phyloP scores from a whole-genome alignment of 2,888 invertebrate genomes.

The Leptinotarsa juncta region DNA sequence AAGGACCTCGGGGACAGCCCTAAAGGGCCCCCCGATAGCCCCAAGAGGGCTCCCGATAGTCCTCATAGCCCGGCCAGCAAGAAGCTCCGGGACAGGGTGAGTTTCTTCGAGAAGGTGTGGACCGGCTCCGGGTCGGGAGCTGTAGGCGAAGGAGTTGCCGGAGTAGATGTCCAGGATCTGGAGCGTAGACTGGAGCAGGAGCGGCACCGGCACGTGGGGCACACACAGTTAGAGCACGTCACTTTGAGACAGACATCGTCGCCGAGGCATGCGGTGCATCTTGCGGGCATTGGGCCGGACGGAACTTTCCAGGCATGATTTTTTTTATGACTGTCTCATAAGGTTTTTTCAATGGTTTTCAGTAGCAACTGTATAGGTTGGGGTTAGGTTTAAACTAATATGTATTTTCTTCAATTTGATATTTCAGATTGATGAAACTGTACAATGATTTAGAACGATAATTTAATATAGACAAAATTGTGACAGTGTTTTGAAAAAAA shows the following conservation, averaged over 20 bases:
- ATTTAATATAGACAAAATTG: too few relatives aligned
- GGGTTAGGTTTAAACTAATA: neutral
- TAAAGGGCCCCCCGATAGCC: conserved; percentile 54
- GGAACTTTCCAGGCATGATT: conserved; percentile 62
- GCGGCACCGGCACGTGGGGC: conserved; percentile 53
- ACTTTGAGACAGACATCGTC: conserved; percentile 71
- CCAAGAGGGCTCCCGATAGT: conserved; percentile 55
- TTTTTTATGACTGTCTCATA: neutral
- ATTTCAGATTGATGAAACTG: too few relatives aligned
- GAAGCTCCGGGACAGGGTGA: conserved; percentile 79
- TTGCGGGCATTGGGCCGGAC: conserved; percentile 57
- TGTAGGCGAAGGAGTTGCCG: conserved; percentile 48
- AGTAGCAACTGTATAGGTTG: neutral
- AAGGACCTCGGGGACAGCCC: conserved; percentile 50
- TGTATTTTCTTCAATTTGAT: neutral
- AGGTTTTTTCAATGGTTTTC: neutral
- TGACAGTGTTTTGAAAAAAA: too few relatives aligned
- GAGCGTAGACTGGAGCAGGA: conserved; percentile 56
- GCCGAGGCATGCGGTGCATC: conserved; percentile 53
- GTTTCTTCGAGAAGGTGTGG: conserved; percentile 85
- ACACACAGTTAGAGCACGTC: conserved; percentile 70
- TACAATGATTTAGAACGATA: too few relatives aligned
- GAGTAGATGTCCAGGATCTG: conserved; percentile 53
- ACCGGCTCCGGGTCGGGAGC: conserved; percentile 66
- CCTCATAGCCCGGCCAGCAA: conserved; percentile 63